Evolutionary conservation across 2,113 vertebrate species (phyloP), one percentile per base, ranked within the genome.

Genomic region (Heterochromis multidens): DNA sequence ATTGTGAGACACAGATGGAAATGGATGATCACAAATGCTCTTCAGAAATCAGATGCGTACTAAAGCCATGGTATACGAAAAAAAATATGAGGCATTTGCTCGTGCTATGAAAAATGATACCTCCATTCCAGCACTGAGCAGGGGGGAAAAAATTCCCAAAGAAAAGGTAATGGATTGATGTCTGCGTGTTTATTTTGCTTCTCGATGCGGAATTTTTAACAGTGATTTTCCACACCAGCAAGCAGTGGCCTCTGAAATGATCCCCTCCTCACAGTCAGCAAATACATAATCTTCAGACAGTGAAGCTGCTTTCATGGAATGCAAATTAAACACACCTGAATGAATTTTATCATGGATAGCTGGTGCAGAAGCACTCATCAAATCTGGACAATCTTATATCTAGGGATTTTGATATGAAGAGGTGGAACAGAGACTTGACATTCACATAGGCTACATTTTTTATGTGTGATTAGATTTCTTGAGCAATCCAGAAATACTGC

Each of bases 141-240:
- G 21, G 52, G 23, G 21, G 35, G 3, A 3, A 0, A n/a, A 54
- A 21, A 9, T 31, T 76, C 23, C 80, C 31, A 29, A 79, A 85
- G 82, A 83, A 80, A 86, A 84, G 52, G 79, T 81, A 90, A 90
- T 84, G 57, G 81, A 92, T 91, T 84, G 90, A 90, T 83, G 90
- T 67, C 23, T 25, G 31, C 2, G 46, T 89, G 87, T 93, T 93
- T 94, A 79, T 90, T 92, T 91, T 91, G 85, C 89, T 79, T 49
- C 81, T 86, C 56, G 13, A 46, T 89, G 87, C 14, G 2, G 76
- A 91, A 88, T 82, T 85, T 84, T 77, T 46, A 63, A 78, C 77
- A 59, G 89, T 88, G 82, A 93, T 93, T 93, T 93, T 93, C 92
- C 91, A 91, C 92, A 17, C 80, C 67, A 37, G 83, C 77, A n/a